These are phyloP conservation scores for Cydia fagiglandana DNA, from an alignment of 1,140 invertebrate species.

Conservation along the genomic window DNA sequence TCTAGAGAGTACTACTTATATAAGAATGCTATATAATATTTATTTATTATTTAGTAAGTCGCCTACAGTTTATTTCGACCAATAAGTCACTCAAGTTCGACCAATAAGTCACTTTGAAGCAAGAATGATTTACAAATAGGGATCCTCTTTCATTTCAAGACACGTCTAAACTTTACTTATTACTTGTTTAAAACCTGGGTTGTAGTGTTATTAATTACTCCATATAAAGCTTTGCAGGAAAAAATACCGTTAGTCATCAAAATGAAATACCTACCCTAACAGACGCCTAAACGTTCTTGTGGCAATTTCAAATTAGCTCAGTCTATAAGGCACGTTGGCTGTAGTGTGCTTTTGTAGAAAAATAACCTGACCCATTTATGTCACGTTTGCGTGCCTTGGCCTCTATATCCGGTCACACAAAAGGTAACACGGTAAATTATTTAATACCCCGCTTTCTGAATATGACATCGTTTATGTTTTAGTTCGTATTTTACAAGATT, in stretches of 20 bases:
- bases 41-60: too few species aligned
- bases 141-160: too few species aligned
- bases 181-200: too few species aligned
- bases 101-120: too few species aligned
- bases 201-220: too few species aligned
- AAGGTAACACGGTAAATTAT: constrained; percentile 24
- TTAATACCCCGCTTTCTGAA: constrained; percentile 13
- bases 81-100: too few species aligned
- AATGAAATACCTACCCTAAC: background rate
- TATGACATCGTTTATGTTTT: background rate
- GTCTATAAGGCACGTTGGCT: background rate
- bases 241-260: background rate
- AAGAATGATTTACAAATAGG: too few species aligned
- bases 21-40: too few species aligned
- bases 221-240: too few species aligned
- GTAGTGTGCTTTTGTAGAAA: constrained; percentile 4
- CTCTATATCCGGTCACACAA: constrained; percentile 24
- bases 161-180: too few species aligned
- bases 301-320: background rate
- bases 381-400: constrained; percentile 5
- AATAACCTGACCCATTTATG: constrained; percentile 18
- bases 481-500: background rate
- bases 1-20: too few species aligned
- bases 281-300: background rate
- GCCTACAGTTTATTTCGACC: too few species aligned